Conservation (phyloP, 1,140 invertebrate genomes). For the Zelostemma sp. region DNA sequence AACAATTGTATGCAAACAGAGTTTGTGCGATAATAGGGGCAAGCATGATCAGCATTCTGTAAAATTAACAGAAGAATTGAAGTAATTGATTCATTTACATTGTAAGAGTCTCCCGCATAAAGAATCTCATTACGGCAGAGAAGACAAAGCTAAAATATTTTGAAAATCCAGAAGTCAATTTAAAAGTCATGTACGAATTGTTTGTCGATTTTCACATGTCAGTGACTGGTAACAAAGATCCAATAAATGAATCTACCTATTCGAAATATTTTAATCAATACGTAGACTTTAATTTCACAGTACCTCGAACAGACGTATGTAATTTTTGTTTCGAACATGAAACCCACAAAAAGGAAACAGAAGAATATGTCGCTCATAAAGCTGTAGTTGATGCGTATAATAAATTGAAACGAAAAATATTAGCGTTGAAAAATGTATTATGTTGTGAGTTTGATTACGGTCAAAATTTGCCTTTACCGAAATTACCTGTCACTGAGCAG, state of each 20-base stretch:
- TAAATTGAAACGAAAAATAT: too few relatives aligned
- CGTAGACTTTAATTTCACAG: neutral
- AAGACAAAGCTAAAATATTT: too few relatives aligned
- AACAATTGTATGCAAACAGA: conserved; percentile 6
- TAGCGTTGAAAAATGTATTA: too few relatives aligned
- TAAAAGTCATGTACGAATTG: neutral
- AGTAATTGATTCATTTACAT: too few relatives aligned
- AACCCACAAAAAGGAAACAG: too few relatives aligned
- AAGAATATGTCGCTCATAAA: too few relatives aligned
- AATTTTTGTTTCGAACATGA: neutral
- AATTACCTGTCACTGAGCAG: too few relatives aligned
- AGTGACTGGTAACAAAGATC: neutral
- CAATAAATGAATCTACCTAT: neutral
- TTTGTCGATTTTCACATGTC: neutral
- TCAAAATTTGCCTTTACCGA: too few relatives aligned
- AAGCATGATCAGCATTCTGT: conserved; percentile 11
- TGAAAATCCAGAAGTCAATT: conserved; percentile 3
- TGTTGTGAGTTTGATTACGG: too few relatives aligned
- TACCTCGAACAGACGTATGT: conserved; percentile 5
- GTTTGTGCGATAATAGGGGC: conserved; percentile 11
- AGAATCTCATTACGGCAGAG: neutral
- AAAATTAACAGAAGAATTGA: conserved; percentile 10
- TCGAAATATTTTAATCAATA: neutral
- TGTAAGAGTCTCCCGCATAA: too few relatives aligned
- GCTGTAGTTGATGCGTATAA: too few relatives aligned